Conservation (phyloP, 2,888 invertebrate species). For the Agrotis exclamationis region DNA sequence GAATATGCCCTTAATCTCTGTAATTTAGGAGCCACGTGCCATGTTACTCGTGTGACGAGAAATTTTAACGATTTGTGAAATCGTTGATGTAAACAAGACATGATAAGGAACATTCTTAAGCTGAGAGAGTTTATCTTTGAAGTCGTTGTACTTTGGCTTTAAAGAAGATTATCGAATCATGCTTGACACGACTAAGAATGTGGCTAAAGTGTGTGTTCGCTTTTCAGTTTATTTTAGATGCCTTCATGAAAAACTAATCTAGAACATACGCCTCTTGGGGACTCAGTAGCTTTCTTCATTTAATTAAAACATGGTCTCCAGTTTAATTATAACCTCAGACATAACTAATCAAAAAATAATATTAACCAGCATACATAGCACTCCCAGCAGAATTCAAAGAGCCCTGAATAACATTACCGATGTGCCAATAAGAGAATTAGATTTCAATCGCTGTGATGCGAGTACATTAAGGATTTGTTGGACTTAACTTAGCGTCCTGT, state of each 20-base stretch:
- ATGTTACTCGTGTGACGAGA: constrained; percentile 40
- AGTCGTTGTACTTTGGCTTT: constrained; percentile 23
- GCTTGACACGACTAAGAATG: constrained; percentile 5
- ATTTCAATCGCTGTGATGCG: constrained; percentile 3
- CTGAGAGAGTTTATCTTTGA: constrained; percentile 39
- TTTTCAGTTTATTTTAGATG: not conserved
- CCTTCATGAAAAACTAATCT: not conserved
- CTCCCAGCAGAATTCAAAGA: constrained; percentile 1
- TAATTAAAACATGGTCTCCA: not conserved
- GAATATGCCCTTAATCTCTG: constrained; percentile 49
- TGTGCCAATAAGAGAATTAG: constrained; percentile 22
- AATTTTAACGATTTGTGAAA: constrained; percentile 59
- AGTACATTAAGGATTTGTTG: constrained; percentile 24
- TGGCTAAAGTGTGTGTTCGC: not conserved
- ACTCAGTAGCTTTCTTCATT: not conserved
- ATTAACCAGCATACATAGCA: not conserved
- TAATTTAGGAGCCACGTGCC: constrained; percentile 46
- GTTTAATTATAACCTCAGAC: not conserved
- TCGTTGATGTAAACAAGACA: constrained; percentile 38
- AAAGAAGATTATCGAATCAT: constrained; percentile 25
- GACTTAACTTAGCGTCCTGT: too few species aligned
- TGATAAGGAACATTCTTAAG: constrained; percentile 31
- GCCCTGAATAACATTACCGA: not conserved
- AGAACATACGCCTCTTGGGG: not conserved
- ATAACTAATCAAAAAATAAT: constrained; percentile 12